These are phyloP conservation scores for Catharus fuscescens DNA, from an alignment of 2,113 vertebrate genomes.

Conservation along the genomic window DNA sequence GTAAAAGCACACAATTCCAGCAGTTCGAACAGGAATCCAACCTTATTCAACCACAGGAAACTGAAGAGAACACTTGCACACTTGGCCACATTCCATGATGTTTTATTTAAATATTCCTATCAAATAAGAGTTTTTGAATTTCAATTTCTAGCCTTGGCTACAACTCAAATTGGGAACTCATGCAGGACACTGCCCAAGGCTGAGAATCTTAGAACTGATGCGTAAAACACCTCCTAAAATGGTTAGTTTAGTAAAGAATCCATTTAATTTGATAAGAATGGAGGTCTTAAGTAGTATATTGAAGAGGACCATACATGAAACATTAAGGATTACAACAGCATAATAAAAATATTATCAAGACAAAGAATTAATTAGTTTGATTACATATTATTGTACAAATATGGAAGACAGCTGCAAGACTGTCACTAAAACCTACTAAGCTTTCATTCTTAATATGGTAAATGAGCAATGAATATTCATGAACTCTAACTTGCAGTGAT, in stretches of 20 bases:
- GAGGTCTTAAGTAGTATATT: not conserved
- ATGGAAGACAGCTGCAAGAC: conserved; percentile 6
- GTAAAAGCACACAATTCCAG: not conserved
- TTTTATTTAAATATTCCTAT: not conserved
- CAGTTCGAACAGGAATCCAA: not conserved
- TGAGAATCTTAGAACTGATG: not conserved
- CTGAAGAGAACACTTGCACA: not conserved
- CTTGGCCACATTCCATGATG: accelerated
- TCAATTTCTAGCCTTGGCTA: not conserved
- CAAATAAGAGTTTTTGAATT: not conserved
- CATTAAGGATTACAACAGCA: not conserved
- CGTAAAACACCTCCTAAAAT: not conserved
- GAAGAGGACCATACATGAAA: not conserved
- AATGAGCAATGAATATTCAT: conserved; percentile 36
- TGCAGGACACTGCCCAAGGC: not conserved
- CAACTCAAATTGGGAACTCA: not conserved
- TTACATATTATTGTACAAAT: not conserved
- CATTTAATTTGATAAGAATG: not conserved
- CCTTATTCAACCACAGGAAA: not conserved
- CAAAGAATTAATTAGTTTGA: conserved; percentile 24
- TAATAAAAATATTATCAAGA: not conserved
- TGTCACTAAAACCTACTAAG: not conserved
- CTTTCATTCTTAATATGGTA: conserved; percentile 6
- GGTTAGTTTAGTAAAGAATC: not conserved
- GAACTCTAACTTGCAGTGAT: not conserved